Conservation (phyloP, 1,140 invertebrate species). For the Ceratosolen fusciceps region DNA sequence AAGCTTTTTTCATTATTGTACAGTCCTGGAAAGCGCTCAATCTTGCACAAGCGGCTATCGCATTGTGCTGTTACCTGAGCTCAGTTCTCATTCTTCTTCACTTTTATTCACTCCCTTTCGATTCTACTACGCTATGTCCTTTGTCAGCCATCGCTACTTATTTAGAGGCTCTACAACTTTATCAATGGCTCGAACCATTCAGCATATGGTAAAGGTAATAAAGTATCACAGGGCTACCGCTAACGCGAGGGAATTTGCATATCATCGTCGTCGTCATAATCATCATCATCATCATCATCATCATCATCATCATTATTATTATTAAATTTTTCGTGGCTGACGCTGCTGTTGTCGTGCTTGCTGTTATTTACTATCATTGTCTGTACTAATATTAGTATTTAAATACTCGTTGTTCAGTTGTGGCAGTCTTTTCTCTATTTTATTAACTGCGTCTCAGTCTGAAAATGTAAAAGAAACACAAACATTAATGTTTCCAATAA, state of each 20-base stretch:
- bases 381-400: constrained; percentile 2
- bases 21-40: constrained; percentile 41
- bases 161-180: constrained; percentile 1
- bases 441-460: constrained; percentile 21
- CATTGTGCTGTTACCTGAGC: constrained; percentile 26
- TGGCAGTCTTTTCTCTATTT: constrained; percentile 35
- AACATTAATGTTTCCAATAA: not conserved
- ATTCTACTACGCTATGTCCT: not conserved
- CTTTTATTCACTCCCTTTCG: not conserved
- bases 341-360: not conserved
- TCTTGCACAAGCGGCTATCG: not conserved
- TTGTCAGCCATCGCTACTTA: not conserved
- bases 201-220: constrained; percentile 1
- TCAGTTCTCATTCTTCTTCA: not conserved
- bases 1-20: constrained; percentile 32
- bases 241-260: constrained; percentile 33
- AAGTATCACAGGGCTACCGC: constrained; percentile 47
- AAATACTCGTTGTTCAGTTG: constrained; percentile 38
- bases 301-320: not conserved
- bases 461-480: constrained; percentile 3
- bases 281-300: not conserved
- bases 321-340: not conserved
- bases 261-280: not conserved
- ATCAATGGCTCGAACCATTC: not conserved
- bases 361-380: not conserved